A percentile compares a stretch with the other conserved stretches of the same genome.
Conservation (phyloP, 2,113 vertebrate species). For the Zootoca vivipara region DNA sequence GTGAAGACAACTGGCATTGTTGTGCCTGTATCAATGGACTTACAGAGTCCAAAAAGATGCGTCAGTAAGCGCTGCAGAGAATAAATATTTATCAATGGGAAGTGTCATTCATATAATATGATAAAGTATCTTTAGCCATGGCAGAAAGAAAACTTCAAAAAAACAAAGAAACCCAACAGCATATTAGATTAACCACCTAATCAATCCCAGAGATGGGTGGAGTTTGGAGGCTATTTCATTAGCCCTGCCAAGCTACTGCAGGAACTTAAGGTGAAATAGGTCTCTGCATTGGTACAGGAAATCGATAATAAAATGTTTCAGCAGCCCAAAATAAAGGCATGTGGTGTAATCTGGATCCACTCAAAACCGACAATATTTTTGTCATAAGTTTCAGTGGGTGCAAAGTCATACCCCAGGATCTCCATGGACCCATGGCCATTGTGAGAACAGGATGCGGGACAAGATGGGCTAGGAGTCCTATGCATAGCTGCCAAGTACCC, state of each 20-base stretch:
- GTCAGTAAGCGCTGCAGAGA: slow-evolving; percentile 69
- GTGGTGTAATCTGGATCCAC: neutral
- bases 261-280: neutral
- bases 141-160: slow-evolving; percentile 60
- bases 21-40: slow-evolving; percentile 68
- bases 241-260: slow-evolving; percentile 6
- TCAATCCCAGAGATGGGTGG: slow-evolving; percentile 64
- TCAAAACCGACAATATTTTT: neutral
- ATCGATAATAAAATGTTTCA: neutral
- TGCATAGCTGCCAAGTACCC: too few relatives aligned
- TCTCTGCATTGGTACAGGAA: neutral
- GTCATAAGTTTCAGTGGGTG: neutral
- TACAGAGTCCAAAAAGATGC: slow-evolving; percentile 71
- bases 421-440: neutral
- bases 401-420: too few relatives aligned
- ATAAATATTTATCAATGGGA: slow-evolving; percentile 74
- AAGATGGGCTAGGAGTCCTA: too few relatives aligned
- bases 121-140: slow-evolving; percentile 68
- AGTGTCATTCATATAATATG: slow-evolving; percentile 60
- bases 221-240: slow-evolving; percentile 56
- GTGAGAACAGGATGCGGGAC: too few relatives aligned
- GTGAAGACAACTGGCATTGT: slow-evolving; percentile 62
- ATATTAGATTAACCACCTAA: slow-evolving; percentile 69
- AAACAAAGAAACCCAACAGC: slow-evolving; percentile 1
- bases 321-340: neutral